Conservation (phyloP, 2,113 vertebrate genomes). For the Nothobranchius furzeri region DNA sequence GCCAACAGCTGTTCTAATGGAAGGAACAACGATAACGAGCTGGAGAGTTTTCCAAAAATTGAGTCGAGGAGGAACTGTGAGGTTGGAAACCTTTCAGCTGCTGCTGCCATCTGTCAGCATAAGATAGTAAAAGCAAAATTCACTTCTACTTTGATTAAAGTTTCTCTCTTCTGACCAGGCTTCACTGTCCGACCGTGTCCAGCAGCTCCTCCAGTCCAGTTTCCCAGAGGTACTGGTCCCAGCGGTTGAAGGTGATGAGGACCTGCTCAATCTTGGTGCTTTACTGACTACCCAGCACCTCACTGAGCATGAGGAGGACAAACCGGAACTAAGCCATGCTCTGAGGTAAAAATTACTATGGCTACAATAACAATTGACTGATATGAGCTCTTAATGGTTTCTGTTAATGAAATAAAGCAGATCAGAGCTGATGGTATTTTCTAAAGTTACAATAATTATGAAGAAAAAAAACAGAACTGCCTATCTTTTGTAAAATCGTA, state of each 20-base stretch:
- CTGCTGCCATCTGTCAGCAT: neutral
- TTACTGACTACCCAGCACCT: conserved; percentile 74
- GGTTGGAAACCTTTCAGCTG: conserved; percentile 73
- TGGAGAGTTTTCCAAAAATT: conserved; percentile 71
- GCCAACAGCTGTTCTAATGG: conserved; percentile 64
- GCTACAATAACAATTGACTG: neutral
- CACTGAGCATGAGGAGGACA: conserved; percentile 57
- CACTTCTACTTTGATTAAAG: neutral
- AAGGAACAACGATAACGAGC: conserved; percentile 49
- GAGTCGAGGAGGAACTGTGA: conserved; percentile 66
- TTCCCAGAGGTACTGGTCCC: conserved; percentile 82
- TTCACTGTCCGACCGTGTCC: conserved; percentile 82
- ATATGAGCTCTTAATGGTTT: neutral
- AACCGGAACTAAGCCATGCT: conserved; percentile 45
- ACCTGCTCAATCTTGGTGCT: conserved; percentile 75
- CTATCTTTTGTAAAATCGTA: too few relatives aligned
- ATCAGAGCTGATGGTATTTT: neutral
- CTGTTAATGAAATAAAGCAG: neutral
- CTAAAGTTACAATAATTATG: too few relatives aligned
- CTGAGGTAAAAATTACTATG: conserved; percentile 76
- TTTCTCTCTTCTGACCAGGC: conserved; percentile 63
- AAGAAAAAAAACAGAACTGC: too few relatives aligned
- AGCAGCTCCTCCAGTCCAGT: conserved; percentile 85
- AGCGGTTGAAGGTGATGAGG: conserved; percentile 64
- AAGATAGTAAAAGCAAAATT: neutral